Percentiles rank a stretch among this genome's conserved stretches.
phyloP scores from a whole-genome alignment of 1,140 invertebrate genomes.

The Brachionus angularis region DNA sequence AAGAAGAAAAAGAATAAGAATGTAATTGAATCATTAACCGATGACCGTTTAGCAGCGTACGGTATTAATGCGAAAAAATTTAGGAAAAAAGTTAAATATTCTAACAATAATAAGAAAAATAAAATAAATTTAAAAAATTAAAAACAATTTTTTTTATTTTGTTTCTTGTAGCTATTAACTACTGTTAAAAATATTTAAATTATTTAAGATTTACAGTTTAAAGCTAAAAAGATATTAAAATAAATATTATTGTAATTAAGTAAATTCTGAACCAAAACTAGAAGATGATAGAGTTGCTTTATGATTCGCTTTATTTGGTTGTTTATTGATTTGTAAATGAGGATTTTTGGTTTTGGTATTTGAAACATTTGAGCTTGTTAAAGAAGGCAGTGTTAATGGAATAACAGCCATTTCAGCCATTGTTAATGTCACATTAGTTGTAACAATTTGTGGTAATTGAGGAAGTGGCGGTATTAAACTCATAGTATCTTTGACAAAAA shows the following conservation, averaged over 20 bases:
- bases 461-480: slow-evolving; percentile 2
- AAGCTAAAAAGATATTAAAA: too few species aligned
- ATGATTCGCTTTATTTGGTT: too few species aligned
- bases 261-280: too few species aligned
- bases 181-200: too few species aligned
- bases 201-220: too few species aligned
- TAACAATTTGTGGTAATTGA: background rate
- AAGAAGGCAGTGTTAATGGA: background rate
- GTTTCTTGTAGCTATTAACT: too few species aligned
- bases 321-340: too few species aligned
- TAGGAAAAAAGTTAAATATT: slow-evolving; percentile 64
- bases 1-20: slow-evolving; percentile 49
- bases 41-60: slow-evolving; percentile 76
- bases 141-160: too few species aligned
- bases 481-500: slow-evolving; percentile 29
- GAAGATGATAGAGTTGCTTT: too few species aligned
- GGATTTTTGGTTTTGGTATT: too few species aligned
- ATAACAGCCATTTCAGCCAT: slow-evolving; percentile 35
- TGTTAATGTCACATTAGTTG: slow-evolving; percentile 7
- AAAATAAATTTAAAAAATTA: slow-evolving; percentile 1
- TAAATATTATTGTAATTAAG: too few species aligned
- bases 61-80: slow-evolving; percentile 87
- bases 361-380: too few species aligned
- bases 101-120: slow-evolving; percentile 12
- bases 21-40: slow-evolving; percentile 56